Conservation (phyloP, 2,888 invertebrate species). For the Crossocerus cetratus region DNA sequence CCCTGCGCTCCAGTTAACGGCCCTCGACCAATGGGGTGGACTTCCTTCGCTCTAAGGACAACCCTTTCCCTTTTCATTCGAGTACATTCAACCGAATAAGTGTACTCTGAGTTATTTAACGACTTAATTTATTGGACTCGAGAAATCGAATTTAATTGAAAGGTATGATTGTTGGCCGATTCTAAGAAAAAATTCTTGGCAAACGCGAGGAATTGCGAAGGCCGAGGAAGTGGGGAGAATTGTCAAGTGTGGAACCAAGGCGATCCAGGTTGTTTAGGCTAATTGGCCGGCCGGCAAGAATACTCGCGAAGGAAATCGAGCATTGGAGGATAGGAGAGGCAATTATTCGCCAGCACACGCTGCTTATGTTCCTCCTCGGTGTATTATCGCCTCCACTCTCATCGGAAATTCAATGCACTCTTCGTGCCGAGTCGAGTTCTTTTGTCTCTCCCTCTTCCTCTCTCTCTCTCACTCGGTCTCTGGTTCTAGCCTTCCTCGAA, state of each 20-base stretch:
- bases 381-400: neutral
- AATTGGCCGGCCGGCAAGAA: constrained; percentile 14
- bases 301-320: too few relatives aligned
- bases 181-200: too few relatives aligned
- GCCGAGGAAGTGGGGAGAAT: constrained; percentile 17
- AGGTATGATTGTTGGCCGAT: too few relatives aligned
- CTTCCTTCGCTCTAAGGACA: constrained; percentile 44
- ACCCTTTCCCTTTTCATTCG: constrained; percentile 53
- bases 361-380: neutral
- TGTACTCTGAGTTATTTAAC: too few relatives aligned
- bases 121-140: too few relatives aligned
- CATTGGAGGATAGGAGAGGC: neutral
- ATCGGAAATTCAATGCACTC: constrained; percentile 1
- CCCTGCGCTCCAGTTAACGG: constrained; percentile 71
- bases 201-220: too few relatives aligned
- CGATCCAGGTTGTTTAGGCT: constrained; percentile 46
- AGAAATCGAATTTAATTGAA: too few relatives aligned
- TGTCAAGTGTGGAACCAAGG: constrained; percentile 47
- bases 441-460: too few relatives aligned
- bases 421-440: too few relatives aligned
- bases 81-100: constrained; percentile 11
- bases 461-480: too few relatives aligned
- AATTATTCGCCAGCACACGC: constrained; percentile 2
- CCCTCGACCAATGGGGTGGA: constrained; percentile 65
- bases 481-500: too few relatives aligned